A percentile compares a stretch with the other conserved stretches of the same genome.
Conservation (phyloP, 2,113 vertebrate species). For the Theristicus caerulescens region DNA sequence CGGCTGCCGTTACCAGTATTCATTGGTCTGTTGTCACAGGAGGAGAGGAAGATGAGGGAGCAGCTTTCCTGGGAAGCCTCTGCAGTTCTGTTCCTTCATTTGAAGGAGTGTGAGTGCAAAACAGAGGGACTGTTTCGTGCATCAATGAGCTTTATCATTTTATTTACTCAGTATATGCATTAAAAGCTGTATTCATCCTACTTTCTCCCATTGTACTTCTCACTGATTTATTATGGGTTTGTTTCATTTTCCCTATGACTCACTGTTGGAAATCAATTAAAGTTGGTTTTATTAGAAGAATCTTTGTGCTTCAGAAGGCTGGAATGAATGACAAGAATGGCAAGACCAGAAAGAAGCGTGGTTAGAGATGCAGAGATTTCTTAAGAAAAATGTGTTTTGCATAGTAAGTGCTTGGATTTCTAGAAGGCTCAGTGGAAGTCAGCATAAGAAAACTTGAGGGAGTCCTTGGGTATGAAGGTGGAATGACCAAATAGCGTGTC, state of each 20-base stretch:
- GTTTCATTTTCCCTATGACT: not conserved
- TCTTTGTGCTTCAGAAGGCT: not conserved
- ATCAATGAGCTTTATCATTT: not conserved
- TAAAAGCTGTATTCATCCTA: not conserved
- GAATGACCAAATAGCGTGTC: rapidly evolving
- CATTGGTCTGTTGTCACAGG: not conserved
- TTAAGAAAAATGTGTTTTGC: not conserved
- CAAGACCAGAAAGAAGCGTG: not conserved
- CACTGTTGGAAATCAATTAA: not conserved
- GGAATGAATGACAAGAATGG: not conserved
- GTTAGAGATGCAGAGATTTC: not conserved
- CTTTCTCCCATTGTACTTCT: not conserved
- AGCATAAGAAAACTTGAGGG: not conserved
- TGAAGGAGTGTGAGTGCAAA: not conserved
- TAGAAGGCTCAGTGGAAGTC: not conserved
- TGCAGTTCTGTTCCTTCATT: not conserved
- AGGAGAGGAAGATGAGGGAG: not conserved
- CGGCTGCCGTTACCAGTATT: not conserved
- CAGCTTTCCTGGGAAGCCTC: not conserved
- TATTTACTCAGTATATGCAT: not conserved
- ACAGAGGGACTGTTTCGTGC: too few species aligned
- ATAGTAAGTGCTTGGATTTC: not conserved
- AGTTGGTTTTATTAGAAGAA: not conserved
- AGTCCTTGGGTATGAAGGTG: not conserved
- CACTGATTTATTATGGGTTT: not conserved